These are phyloP conservation scores for Stegophylla sp. DNA, from an alignment of 2,888 invertebrate genomes.

Conservation along the genomic window DNA sequence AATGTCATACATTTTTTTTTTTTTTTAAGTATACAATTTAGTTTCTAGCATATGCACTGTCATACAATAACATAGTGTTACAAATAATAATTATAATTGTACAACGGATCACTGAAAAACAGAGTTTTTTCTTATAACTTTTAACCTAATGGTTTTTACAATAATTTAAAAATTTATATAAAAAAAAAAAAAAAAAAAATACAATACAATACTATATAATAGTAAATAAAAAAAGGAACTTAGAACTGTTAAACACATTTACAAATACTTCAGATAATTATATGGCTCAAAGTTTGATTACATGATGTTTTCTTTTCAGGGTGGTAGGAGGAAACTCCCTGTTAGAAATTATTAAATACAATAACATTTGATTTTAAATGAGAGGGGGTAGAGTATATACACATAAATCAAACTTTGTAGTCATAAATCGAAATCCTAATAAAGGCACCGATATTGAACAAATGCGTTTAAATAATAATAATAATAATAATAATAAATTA, in stretches of 20 bases:
- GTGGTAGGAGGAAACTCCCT: neutral
- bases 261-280: constrained; percentile 50
- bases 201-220: constrained; percentile 27
- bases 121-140: constrained; percentile 20
- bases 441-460: constrained; percentile 2
- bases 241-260: constrained; percentile 49
- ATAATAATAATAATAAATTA: constrained; percentile 44
- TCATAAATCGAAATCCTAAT: constrained; percentile 25
- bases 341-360: neutral
- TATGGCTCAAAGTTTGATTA: constrained; percentile 48
- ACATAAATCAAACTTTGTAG: constrained; percentile 31
- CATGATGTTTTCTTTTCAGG: neutral
- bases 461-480: constrained; percentile 39
- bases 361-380: neutral
- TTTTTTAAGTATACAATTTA: too few species aligned
- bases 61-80: neutral
- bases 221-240: constrained; percentile 42
- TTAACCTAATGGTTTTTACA: constrained; percentile 25
- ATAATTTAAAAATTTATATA: constrained; percentile 20
- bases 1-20: too few species aligned
- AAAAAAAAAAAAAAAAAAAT: constrained; percentile 36
- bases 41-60: too few species aligned
- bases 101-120: neutral
- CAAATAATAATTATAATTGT: neutral
- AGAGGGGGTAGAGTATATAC: neutral